These are phyloP conservation scores for Apotomis capreana DNA, from an alignment of 2,888 invertebrate species.

Conservation along the genomic window DNA sequence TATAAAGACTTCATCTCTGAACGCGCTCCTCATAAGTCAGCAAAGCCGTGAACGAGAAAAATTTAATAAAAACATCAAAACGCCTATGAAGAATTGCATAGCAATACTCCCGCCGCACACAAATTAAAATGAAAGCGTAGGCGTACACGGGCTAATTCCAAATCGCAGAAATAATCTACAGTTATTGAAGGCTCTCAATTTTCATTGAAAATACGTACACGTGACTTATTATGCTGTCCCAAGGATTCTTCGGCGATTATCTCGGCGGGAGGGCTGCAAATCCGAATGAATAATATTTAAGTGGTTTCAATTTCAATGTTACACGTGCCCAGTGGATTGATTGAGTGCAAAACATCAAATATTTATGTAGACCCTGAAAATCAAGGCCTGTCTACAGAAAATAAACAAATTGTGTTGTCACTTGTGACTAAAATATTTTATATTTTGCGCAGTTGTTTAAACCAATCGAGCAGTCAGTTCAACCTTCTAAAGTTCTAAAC, in stretches of 20 bases:
- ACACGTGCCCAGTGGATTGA: slow-evolving; percentile 43
- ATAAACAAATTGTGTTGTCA: too few relatives aligned
- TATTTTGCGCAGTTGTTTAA: too few relatives aligned
- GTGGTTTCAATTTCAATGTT: slow-evolving; percentile 5
- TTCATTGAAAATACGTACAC: slow-evolving; percentile 38
- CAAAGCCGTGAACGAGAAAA: background rate
- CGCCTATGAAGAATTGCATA: slow-evolving; percentile 39
- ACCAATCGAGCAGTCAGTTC: too few relatives aligned
- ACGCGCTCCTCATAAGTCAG: too few relatives aligned
- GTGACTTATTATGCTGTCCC: slow-evolving; percentile 46
- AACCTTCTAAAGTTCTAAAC: too few relatives aligned
- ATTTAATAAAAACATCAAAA: background rate
- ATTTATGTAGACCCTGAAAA: too few relatives aligned
- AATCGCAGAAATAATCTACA: slow-evolving; percentile 22
- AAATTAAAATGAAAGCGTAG: slow-evolving; percentile 45
- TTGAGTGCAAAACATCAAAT: too few relatives aligned
- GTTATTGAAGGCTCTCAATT: slow-evolving; percentile 23
- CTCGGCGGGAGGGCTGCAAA: slow-evolving; percentile 48
- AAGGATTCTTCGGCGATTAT: slow-evolving; percentile 53
- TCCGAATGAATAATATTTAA: slow-evolving; percentile 35
- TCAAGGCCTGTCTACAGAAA: too few relatives aligned
- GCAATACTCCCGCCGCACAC: slow-evolving; percentile 36
- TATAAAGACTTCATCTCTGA: too few relatives aligned
- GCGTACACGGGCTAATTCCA: slow-evolving; percentile 47
- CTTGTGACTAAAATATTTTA: too few relatives aligned